Evolutionary conservation across 2,113 vertebrate species (phyloP), one percentile per base, ranked within the genome.

Genomic region (Saccopteryx bilineata): DNA sequence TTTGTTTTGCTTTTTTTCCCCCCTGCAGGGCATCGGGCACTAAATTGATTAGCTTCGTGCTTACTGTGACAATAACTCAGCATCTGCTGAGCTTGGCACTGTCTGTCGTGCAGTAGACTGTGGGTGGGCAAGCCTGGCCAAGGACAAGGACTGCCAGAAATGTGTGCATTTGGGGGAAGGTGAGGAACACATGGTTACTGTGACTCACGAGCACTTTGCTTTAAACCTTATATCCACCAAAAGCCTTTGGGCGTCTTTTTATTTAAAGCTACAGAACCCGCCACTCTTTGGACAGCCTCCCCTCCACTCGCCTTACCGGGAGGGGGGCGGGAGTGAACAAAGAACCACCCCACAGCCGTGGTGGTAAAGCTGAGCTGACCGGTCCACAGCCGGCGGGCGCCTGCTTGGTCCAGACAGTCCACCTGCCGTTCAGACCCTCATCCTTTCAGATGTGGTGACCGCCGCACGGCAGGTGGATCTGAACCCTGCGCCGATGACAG

Each of bases 1-100:
- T n/a, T n/a, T n/a, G n/a, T 52, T 31, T 74, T 39, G 39, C 19
- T 71, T 91, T 72, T 66, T 69, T 17, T 39, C 39, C 39, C 39
- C 39, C 39, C 74, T 4, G 2, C 1, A 19, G 76, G 91, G 58
- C 18, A 8, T 5, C 2, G 76, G 93, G 60, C 26, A 56, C 33
- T 26, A 2, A 1, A 5, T 4, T 28, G 39, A 82, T 50, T 3
- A 61, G 80, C 61, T 21, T 6, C 2, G 7, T 3, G 56, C 31
- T 33, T 10, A 0, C 63, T 0, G 9, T 28, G 72, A 56, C 31
- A 2, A 39, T 3, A 1, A 1, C 12, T 18, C 28, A 24, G 0
- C 0, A 7, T 54, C 50, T 52, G 66, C 54, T 0, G 23, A 33
- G 17, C 19, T 71, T 33, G 54, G 26, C 7, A 0, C 10, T 14